Base-by-base conservation (phyloP, 2,888 invertebrate genomes). In the Punctoribates punctum region DNA sequence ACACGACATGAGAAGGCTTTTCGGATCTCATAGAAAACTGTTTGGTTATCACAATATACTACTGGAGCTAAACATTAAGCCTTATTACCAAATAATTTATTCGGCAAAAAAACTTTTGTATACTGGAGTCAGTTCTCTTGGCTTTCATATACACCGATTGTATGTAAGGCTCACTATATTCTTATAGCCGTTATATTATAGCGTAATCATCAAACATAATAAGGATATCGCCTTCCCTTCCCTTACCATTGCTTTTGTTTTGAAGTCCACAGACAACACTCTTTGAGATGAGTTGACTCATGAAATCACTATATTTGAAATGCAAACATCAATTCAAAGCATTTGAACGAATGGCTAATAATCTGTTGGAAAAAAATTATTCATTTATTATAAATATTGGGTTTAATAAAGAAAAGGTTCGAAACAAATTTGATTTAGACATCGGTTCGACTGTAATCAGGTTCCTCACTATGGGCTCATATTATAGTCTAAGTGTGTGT, bases 71-170 rank as follows among this genome's bases (percentile, higher is more conserved):
- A 65, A 65, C 65, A 65, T 65, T 34, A 65, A 65, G 65, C 27
- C 34, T 34, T 65, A 65, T 65, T 65, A 65, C n/a, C 6, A 34
- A 34, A 65, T 65, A 65, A 65, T 65, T 65, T 65, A 65, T 65
- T 65, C 65, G 29, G 20, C n/a, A 2, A 17, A 62, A 65, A 65
- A 65, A 27, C 23, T 57, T 25, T 57, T 57, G 20, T n/a, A n/a
- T n/a, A n/a, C n/a, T n/a, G n/a, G n/a, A n/a, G n/a, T n/a, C n/a
- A n/a, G 57, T 57, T 57, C 9, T 3, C n/a, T 25, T 57, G 57
- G 57, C 57, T 57, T 57, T 20, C 25, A 57, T 57, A 34, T 34
- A 34, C 34, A 34, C 4, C 4, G 34, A 34, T 34, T 34, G 3
- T 34, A 34, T 34, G 25, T 57, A 57, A 57, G 11, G 20, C 57